Evolutionary conservation across 2,113 vertebrate genomes (phyloP).

Genomic region (Hepsetus odoe): DNA sequence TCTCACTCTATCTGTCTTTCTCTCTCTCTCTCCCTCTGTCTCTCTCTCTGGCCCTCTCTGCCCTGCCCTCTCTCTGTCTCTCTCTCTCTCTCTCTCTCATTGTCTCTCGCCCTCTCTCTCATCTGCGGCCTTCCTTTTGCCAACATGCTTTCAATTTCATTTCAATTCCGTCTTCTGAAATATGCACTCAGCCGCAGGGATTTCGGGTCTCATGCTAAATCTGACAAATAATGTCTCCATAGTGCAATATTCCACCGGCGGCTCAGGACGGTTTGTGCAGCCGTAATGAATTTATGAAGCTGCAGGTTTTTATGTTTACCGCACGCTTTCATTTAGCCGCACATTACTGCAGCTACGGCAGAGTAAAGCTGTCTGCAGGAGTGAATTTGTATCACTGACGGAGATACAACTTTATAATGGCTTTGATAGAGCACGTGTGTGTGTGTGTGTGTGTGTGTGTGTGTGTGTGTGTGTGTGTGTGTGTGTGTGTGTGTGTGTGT

Average conservation of each 20-base stretch:
- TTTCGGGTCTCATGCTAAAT: constrained; percentile 59
- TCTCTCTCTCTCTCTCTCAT: constrained; percentile 12
- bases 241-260: constrained; percentile 35
- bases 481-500: no score
- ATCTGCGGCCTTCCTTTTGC: constrained; percentile 45
- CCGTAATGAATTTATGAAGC: constrained; percentile 47
- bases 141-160: constrained; percentile 60
- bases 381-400: constrained; percentile 16
- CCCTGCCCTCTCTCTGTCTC: constrained; percentile 9
- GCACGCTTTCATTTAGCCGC: constrained; percentile 22
- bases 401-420: not conserved
- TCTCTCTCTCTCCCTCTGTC: not conserved
- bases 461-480: no score
- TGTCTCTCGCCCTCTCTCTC: constrained; percentile 23
- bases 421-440: not conserved
- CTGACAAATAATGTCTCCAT: constrained; percentile 64
- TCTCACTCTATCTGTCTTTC: constrained; percentile 10
- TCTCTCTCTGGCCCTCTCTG: constrained; percentile 14
- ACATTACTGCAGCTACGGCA: constrained; percentile 24
- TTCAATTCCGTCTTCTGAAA: constrained; percentile 51
- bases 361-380: constrained; percentile 28
- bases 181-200: constrained; percentile 54
- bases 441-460: not conserved
- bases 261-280: constrained; percentile 45
- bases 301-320: constrained; percentile 40